Evolutionary conservation across 2,113 vertebrate genomes (phyloP).

Genomic region (Lophius piscatorius): DNA sequence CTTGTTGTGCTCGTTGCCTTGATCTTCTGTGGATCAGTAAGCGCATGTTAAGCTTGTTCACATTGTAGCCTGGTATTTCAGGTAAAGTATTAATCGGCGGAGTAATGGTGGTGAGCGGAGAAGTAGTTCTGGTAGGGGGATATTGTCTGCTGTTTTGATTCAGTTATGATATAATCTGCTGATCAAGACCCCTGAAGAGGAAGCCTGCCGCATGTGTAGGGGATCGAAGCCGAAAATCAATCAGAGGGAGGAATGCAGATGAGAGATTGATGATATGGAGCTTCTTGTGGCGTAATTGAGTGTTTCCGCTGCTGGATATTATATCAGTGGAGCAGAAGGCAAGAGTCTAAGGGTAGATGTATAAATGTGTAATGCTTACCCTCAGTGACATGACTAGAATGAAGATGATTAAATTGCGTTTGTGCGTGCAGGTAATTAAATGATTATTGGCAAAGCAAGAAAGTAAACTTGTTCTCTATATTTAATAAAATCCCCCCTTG

Average conservation of each 20-base stretch:
- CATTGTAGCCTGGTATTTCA: conserved; percentile 35
- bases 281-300: not conserved
- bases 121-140: conserved; percentile 24
- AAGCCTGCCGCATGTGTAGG: conserved; percentile 3
- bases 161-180: conserved; percentile 49
- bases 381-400: not conserved
- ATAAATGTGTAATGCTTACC: not conserved
- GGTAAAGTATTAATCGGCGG: conserved; percentile 42
- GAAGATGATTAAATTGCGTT: not conserved
- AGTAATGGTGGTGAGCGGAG: conserved; percentile 35
- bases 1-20: too few species aligned
- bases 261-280: conserved; percentile 19
- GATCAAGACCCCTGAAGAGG: conserved; percentile 29
- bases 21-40: conserved; percentile 21
- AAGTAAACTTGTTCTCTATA: conserved; percentile 12
- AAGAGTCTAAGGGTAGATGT: too few species aligned
- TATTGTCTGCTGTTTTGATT: conserved; percentile 31
- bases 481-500: conserved; percentile 12
- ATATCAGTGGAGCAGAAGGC: not conserved
- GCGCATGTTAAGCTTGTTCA: conserved; percentile 29
- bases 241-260: conserved; percentile 4
- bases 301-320: conserved; percentile 8
- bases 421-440: conserved; percentile 1
- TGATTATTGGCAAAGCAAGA: not conserved
- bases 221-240: conserved; percentile 24